phyloP scores from a whole-genome alignment of 2,888 invertebrate species.

The Eumerus sabulonum region DNA sequence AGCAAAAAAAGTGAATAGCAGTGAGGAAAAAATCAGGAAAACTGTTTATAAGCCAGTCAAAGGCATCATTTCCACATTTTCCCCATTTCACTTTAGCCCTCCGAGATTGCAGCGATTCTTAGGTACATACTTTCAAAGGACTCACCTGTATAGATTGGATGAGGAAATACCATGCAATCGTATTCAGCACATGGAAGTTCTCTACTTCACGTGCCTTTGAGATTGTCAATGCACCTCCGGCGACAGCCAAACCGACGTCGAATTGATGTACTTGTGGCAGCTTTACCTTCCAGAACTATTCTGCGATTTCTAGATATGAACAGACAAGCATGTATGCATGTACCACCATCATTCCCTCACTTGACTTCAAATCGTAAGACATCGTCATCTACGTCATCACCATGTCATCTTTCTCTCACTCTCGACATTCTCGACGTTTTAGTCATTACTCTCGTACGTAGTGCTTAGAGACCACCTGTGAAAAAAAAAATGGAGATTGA shows the following conservation, averaged over 20 bases:
- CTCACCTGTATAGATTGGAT: constrained; percentile 37
- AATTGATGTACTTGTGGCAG: constrained; percentile 1
- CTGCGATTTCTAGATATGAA: background rate
- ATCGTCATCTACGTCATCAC: too few species aligned
- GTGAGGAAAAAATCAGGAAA: background rate
- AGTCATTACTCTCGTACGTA: too few species aligned
- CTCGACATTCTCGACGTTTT: too few species aligned
- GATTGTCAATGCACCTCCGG: constrained; percentile 11
- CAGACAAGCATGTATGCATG: background rate
- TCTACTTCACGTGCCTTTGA: constrained; percentile 12
- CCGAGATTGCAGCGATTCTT: constrained; percentile 10
- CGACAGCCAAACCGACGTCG: constrained; percentile 16
- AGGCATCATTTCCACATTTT: constrained; percentile 6
- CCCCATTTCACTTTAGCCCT: constrained; percentile 7
- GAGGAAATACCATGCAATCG: constrained; percentile 35
- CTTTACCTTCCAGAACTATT: background rate
- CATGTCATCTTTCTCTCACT: too few species aligned
- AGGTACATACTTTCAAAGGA: constrained; percentile 49
- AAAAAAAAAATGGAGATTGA: too few species aligned
- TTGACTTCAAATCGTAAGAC: too few species aligned
- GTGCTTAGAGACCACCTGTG: too few species aligned
- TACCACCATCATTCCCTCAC: background rate
- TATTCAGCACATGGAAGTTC: constrained; percentile 7
- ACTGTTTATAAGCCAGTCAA: constrained; percentile 36
- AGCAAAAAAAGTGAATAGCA: background rate